Evolutionary conservation across 2,113 vertebrate genomes (phyloP).

Genomic region (Tretioscincus oriximinensis): DNA sequence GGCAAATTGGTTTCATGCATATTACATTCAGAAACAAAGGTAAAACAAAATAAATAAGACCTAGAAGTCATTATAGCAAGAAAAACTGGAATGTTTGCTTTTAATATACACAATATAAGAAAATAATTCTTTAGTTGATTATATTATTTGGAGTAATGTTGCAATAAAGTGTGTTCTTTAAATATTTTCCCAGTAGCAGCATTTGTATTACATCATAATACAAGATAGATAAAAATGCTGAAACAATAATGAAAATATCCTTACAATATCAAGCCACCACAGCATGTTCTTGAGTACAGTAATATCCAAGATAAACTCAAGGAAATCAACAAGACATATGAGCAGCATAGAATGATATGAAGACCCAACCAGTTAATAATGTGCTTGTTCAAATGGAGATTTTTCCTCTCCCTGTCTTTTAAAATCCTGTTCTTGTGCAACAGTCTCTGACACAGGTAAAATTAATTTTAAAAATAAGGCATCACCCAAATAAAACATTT

Average conservation of each 20-base stretch:
- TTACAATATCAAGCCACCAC: too few relatives aligned
- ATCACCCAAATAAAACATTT: not conserved
- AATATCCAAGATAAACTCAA: not conserved
- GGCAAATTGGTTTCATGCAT: conserved; percentile 46
- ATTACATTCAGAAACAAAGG: conserved; percentile 13
- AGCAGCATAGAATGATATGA: not conserved
- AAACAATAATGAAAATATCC: not conserved
- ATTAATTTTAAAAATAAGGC: too few relatives aligned
- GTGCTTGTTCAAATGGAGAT: too few relatives aligned
- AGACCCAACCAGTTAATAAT: too few relatives aligned
- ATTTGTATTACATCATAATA: not conserved
- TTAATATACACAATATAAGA: not conserved
- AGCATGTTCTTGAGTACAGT: not conserved
- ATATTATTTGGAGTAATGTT: not conserved
- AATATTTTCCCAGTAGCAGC: not conserved
- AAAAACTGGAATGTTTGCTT: not conserved
- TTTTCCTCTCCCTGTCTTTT: not conserved
- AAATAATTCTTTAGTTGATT: not conserved
- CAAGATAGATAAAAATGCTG: not conserved
- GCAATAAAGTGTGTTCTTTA: not conserved
- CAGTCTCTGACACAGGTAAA: too few relatives aligned
- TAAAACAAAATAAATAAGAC: not conserved
- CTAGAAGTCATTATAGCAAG: conserved; percentile 4
- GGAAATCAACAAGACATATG: not conserved
- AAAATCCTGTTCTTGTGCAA: not conserved